Base-by-base conservation (phyloP, 2,888 invertebrate genomes). In the Hyposoter didymator region DNA sequence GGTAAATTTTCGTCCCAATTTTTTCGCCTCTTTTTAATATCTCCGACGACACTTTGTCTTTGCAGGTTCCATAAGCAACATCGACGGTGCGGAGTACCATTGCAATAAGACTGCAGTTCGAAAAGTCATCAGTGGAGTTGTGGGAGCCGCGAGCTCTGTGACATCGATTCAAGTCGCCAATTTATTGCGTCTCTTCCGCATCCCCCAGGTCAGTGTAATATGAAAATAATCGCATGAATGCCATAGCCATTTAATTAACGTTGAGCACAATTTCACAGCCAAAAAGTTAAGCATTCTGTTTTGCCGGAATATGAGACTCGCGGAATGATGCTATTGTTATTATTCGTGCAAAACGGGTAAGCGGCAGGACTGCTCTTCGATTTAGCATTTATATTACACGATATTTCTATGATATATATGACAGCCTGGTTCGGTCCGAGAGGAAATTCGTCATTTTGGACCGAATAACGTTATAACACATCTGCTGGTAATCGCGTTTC, bases 111-210 rank as follows among this genome's bases (percentile, higher is more conserved):
- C 97, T 0, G 96, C 97, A 89, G 96, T 97, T 83, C 95, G 97
- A 73, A 98, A 98, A 94, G 97, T 98, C 72, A 98, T 98, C 90
- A 97, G 97, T 7, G 98, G 98, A 2, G 98, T 98, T 10, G 97
- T 98, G 49, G 98, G 97, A 3, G 98, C 98, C 5, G 97, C 98
- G 19, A 98, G 98, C 59, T 98, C 98, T 91, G 98, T 99, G 89
- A 99, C 99, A 75, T 98, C 98, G 64, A 98, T 99, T 91, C 99
- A 99, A 95, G 99, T 99, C 85, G 99, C 99, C 87, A 99, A 98
- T 94, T 95, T 98, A 84, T 94, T 99, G 84, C 96, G 99, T 62
- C 96, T 99, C 80, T 99, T 99, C 95, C 97, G 97, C 92, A 99
- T 99, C 93, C 99, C 99, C 14, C 99, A 93, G 92, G 93, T 93